Conservation (phyloP, 1,140 invertebrate genomes). For the Bombus cullumanus region DNA sequence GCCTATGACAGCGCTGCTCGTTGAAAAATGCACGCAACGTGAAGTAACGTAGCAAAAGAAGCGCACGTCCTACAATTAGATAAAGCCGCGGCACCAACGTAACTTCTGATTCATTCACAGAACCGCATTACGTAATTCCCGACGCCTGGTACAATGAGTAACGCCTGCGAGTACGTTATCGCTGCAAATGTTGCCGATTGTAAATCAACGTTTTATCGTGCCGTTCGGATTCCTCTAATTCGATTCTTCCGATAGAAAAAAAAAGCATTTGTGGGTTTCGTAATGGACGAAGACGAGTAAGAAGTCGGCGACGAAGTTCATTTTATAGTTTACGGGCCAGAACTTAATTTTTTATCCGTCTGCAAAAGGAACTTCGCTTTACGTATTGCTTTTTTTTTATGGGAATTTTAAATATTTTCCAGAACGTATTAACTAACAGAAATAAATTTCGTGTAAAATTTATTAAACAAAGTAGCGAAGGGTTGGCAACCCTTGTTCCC, state of each 20-base stretch:
- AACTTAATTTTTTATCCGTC: not conserved
- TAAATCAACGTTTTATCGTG: conserved; percentile 17
- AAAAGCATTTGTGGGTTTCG: too few relatives aligned
- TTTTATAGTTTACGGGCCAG: not conserved
- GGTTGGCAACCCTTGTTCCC: not conserved
- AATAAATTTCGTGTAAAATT: not conserved
- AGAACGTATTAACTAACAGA: not conserved
- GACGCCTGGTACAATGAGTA: not conserved
- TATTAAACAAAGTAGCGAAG: not conserved
- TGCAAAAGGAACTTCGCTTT: too few relatives aligned
- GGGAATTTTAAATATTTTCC: not conserved
- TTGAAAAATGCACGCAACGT: not conserved
- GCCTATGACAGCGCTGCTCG: not conserved
- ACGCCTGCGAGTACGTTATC: not conserved
- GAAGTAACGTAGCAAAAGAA: conserved; percentile 46
- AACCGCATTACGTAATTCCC: conserved; percentile 52
- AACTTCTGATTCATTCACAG: conserved; percentile 64
- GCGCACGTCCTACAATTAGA: conserved; percentile 27
- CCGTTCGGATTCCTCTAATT: not conserved
- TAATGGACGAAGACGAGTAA: not conserved
- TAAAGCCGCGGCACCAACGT: conserved; percentile 57
- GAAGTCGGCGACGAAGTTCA: fast-evolving
- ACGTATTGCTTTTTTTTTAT: too few relatives aligned
- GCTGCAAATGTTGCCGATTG: not conserved
- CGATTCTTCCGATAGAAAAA: not conserved